Evolutionary conservation across 2,797 vertebrate species (phyloP).

Genomic region (Sebastes itinus): DNA sequence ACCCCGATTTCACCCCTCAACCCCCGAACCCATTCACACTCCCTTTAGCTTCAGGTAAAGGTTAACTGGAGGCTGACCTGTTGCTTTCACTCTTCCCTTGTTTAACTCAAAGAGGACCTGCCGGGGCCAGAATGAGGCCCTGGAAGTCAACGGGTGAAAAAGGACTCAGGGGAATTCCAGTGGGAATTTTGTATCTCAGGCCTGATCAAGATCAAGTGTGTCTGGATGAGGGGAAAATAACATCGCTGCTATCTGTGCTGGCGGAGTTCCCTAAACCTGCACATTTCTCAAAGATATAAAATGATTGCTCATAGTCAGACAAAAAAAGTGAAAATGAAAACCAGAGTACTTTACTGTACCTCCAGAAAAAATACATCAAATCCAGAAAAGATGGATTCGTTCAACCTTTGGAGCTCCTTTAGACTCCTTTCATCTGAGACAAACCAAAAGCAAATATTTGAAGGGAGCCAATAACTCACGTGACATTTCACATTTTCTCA

Average conservation of each 20-base stretch:
- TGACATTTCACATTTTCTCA: slow-evolving; percentile 33
- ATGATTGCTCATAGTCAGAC: not conserved
- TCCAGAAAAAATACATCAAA: not conserved
- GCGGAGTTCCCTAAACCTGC: not conserved
- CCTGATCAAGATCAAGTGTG: slow-evolving; percentile 20
- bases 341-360: not conserved
- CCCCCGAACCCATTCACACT: slow-evolving; percentile 25
- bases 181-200: slow-evolving; percentile 22
- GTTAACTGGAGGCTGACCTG: slow-evolving; percentile 47
- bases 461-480: slow-evolving; percentile 8
- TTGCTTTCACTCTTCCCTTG: slow-evolving; percentile 41
- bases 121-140: slow-evolving; percentile 10
- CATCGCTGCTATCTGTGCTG: not conserved
- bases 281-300: not conserved
- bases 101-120: slow-evolving; percentile 47
- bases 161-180: slow-evolving; percentile 34
- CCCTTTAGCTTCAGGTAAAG: slow-evolving; percentile 55
- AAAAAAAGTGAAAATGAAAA: not conserved
- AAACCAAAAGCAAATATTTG: slow-evolving; percentile 51
- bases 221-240: not conserved
- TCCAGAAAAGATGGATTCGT: not conserved
- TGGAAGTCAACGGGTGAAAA: slow-evolving; percentile 50
- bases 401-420: not conserved
- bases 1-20: slow-evolving; percentile 49
- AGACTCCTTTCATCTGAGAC: slow-evolving; percentile 10